A percentile compares a stretch with the other conserved stretches of the same genome.
Evolutionary conservation across 2,113 vertebrate genomes (phyloP).

Genomic region (Cephalopholis sonnerati): DNA sequence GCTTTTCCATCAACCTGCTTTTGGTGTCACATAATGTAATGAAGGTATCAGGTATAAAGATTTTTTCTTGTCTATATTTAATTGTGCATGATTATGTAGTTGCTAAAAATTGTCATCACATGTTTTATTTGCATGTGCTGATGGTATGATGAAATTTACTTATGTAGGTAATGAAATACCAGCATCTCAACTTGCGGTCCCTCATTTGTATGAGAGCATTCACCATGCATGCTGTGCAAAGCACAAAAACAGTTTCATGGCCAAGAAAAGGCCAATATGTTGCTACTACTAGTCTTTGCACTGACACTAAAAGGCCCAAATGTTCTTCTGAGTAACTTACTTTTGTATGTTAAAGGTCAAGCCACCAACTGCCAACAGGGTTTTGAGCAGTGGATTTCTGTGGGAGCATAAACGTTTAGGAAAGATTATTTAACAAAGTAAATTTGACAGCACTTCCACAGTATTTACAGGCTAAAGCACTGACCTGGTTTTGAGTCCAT

Average conservation of each 20-base stretch:
- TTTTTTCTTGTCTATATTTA: not conserved
- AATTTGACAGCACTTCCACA: not conserved
- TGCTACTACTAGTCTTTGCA: not conserved
- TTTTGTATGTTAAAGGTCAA: slow-evolving; percentile 82
- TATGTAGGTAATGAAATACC: not conserved
- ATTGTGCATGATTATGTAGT: not conserved
- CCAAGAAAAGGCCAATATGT: not conserved
- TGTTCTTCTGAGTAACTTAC: slow-evolving; percentile 81
- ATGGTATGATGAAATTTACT: not conserved
- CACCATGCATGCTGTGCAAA: not conserved
- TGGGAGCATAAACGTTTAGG: not conserved
- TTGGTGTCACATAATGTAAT: not conserved
- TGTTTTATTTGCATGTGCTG: not conserved
- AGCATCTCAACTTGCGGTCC: not conserved
- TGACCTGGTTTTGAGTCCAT: slow-evolving; percentile 84
- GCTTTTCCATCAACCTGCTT: not conserved
- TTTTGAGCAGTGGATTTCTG: slow-evolving; percentile 86
- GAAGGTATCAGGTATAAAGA: not conserved
- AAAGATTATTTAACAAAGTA: not conserved
- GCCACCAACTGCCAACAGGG: slow-evolving; percentile 87
- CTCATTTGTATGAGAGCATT: not conserved
- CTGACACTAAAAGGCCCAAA: not conserved
- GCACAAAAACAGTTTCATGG: not conserved
- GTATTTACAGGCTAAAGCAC: slow-evolving; percentile 1
- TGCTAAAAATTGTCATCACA: not conserved